These are phyloP conservation scores for Piprites chloris DNA, from an alignment of 2,113 vertebrate species.

Conservation along the genomic window DNA sequence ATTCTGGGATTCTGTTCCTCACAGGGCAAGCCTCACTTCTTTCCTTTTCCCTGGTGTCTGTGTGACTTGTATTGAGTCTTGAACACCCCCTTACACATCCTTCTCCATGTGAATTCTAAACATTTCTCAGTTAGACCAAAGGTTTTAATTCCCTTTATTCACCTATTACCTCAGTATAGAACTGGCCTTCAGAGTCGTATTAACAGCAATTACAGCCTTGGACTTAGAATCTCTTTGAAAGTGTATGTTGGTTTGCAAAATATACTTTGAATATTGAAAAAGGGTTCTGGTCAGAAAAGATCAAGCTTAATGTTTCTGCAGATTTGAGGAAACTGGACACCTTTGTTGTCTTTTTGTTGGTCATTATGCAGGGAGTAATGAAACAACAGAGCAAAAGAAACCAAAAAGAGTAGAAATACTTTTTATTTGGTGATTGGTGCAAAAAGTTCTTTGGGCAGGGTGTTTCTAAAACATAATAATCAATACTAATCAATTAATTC, in stretches of 20 bases:
- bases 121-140: not conserved
- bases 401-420: not conserved
- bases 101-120: not conserved
- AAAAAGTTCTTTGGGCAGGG: not conserved
- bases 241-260: rapidly evolving
- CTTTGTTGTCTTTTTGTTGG: not conserved
- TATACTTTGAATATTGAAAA: not conserved
- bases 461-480: not conserved
- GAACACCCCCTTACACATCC: not conserved
- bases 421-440: not conserved
- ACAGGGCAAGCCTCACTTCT: not conserved
- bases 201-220: not conserved
- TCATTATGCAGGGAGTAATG: not conserved
- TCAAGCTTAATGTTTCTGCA: not conserved
- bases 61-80: not conserved
- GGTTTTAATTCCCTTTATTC: not conserved
- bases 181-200: not conserved
- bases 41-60: not conserved
- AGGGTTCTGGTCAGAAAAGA: not conserved
- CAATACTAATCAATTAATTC: no score
- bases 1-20: not conserved
- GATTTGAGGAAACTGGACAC: not conserved
- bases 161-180: not conserved
- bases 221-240: not conserved
- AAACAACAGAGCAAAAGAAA: not conserved